phyloP scores from a whole-genome alignment of 2,797 vertebrate species.

The Sphaeramia orbicularis region DNA sequence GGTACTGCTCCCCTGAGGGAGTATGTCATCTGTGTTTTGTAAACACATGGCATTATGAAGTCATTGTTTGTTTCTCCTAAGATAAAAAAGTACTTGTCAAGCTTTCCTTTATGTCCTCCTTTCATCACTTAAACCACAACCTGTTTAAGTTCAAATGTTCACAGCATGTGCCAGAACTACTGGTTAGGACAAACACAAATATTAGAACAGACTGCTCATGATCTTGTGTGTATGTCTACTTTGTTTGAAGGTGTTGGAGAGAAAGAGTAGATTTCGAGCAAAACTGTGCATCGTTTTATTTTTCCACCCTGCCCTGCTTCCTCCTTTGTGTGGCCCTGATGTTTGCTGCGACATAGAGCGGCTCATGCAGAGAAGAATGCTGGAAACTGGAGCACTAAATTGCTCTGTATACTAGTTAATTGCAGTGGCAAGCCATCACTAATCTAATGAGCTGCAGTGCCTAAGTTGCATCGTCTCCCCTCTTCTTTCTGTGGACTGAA shows the following conservation, averaged over 20 bases:
- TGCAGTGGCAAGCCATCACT: slow-evolving; percentile 84
- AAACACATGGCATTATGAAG: slow-evolving; percentile 68
- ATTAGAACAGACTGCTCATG: slow-evolving; percentile 11
- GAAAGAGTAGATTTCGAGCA: slow-evolving; percentile 1
- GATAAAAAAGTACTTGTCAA: slow-evolving; percentile 31
- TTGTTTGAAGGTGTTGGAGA: slow-evolving; percentile 17
- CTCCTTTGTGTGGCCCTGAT: slow-evolving; percentile 41
- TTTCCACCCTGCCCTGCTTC: slow-evolving; percentile 21
- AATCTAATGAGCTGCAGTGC: slow-evolving; percentile 85
- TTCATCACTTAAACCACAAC: not conserved
- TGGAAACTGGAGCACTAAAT: slow-evolving; percentile 82
- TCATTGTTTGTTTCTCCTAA: slow-evolving; percentile 68
- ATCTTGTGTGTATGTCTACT: slow-evolving; percentile 15
- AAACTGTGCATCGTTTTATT: slow-evolving; percentile 31
- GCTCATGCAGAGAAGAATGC: slow-evolving; percentile 73
- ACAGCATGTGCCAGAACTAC: slow-evolving; percentile 4
- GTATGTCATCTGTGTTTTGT: slow-evolving; percentile 61
- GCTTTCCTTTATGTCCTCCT: slow-evolving; percentile 23
- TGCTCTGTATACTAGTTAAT: slow-evolving; percentile 78
- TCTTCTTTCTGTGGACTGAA: slow-evolving; percentile 63
- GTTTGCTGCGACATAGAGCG: slow-evolving; percentile 57
- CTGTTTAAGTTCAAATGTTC: slow-evolving; percentile 15
- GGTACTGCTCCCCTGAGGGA: slow-evolving; percentile 58
- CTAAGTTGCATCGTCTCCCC: slow-evolving; percentile 58
- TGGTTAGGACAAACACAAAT: slow-evolving; percentile 6